Base-by-base conservation (phyloP, 37 sponge, comb jelly and placozoan species). In the Halisarca cf. caerulea region DNA sequence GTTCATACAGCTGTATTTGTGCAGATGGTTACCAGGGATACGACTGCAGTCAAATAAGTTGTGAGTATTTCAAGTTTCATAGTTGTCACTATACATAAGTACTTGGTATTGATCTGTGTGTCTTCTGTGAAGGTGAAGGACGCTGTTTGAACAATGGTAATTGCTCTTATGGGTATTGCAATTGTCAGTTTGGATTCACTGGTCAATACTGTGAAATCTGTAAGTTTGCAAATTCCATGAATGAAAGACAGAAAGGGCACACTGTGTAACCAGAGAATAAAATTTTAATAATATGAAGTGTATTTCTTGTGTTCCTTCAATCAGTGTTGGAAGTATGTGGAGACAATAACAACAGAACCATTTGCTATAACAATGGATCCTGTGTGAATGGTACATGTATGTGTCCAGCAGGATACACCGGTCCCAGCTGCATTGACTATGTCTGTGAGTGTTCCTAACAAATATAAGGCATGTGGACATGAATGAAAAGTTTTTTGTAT, bases 331-430 rank as follows among this genome's bases (percentile, higher is more conserved):
- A 47, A 47, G 51, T 47, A 47, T 47, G 51, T 47, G 51, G 51
- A 47, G 51, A 14, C 6, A 11, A 47, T 47, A 6, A 6, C 11
- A 47, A 47, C 51, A 47, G 77, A 1, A 74, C 51, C 11, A 47
- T 47, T 47, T 68, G 69, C 69, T 30, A 68, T 34, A 68, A 74
- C 77, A 74, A 74, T 24, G 77, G 77, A 15, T 40, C 43, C 1
- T 74, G 77, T 68, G 69, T 68, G 1, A 68, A 68, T 34, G 69
- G 34, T 1, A 28, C 30, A 8, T 68, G 69, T 30, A 68, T 32
- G 32, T 68, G 69, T 34, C 30, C 69, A 3, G 32, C 69, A 34
- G 69, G 69, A 34, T 30, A 68, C 35, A 34, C 35, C 4, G 69
- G 69, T 6, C 69, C 35, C 17, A 27, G 35, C 33, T 68, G 69